Evolutionary conservation across 1,140 invertebrate genomes (phyloP).

Genomic region (Oryctes rhinoceros): DNA sequence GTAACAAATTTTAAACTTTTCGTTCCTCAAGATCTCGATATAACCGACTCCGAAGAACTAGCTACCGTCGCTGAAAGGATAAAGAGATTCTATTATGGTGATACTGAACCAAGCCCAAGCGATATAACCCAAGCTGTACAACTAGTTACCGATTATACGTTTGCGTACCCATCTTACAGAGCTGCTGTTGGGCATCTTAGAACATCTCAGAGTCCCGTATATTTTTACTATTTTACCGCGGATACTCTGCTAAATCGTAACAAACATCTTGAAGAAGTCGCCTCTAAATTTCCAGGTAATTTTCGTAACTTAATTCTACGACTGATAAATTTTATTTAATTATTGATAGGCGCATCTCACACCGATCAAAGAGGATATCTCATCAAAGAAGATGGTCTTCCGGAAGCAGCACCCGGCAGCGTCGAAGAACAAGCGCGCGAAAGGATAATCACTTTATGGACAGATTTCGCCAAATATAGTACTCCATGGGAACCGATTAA

Average conservation of each 20-base stretch:
- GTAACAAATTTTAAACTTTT: slow-evolving; percentile 37
- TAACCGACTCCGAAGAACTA: slow-evolving; percentile 60
- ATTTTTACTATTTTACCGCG: slow-evolving; percentile 64
- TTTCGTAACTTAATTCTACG: too few relatives aligned
- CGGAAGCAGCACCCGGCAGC: background rate
- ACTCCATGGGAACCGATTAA: background rate
- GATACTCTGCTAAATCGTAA: slow-evolving; percentile 64
- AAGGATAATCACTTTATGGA: background rate
- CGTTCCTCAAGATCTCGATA: slow-evolving; percentile 61
- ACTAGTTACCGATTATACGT: background rate
- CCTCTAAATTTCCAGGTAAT: slow-evolving; percentile 20
- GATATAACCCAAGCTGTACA: slow-evolving; percentile 48
- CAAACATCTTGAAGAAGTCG: slow-evolving; percentile 56
- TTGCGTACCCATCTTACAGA: background rate
- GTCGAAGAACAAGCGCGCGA: background rate
- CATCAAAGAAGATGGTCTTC: background rate
- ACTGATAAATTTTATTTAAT: too few relatives aligned
- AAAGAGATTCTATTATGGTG: slow-evolving; percentile 64
- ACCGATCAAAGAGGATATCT: slow-evolving; percentile 1
- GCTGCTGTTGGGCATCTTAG: background rate
- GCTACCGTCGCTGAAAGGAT: slow-evolving; percentile 61
- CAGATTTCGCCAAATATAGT: slow-evolving; percentile 16
- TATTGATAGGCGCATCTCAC: background rate
- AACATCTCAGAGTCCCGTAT: slow-evolving; percentile 53
- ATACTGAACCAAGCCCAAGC: slow-evolving; percentile 60